phyloP scores from a whole-genome alignment of 1,140 invertebrate species.

The Lasaia peninsularis region DNA sequence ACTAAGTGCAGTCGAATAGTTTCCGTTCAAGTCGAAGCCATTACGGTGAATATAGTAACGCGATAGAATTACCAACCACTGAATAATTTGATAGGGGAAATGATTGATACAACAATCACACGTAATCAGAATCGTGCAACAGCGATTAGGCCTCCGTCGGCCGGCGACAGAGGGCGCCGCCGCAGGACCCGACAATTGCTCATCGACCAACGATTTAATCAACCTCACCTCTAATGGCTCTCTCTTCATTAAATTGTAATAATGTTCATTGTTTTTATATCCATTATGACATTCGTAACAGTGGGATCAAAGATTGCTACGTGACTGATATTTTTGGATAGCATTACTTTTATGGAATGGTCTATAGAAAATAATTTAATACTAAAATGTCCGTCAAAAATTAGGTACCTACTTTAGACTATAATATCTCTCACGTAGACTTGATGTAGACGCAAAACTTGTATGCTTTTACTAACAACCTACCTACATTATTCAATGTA shows the following conservation, averaged over 20 bases:
- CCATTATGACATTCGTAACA: conserved; percentile 3
- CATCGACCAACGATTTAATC: conserved; percentile 70
- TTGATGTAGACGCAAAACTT: too few species aligned
- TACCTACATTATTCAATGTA: too few species aligned
- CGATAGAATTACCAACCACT: conserved; percentile 69
- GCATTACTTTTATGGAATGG: too few species aligned
- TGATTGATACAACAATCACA: conserved; percentile 75
- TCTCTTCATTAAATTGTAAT: conserved; percentile 75
- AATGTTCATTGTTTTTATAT: conserved; percentile 61
- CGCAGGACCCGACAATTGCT: conserved; percentile 53
- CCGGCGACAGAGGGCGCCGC: conserved; percentile 50
- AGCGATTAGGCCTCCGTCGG: conserved; percentile 54
- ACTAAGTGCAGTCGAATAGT: conserved; percentile 64
- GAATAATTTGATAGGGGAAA: conserved; percentile 75
- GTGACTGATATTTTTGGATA: too few species aligned
- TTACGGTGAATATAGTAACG: conserved; percentile 47
- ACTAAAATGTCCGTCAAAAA: too few species aligned
- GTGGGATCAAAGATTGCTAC: background rate
- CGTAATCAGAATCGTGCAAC: conserved; percentile 68
- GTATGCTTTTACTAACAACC: too few species aligned
- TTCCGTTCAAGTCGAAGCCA: conserved; percentile 46
- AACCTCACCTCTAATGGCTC: conserved; percentile 64
- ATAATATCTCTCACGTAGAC: too few species aligned
- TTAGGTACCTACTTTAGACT: too few species aligned
- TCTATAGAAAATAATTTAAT: too few species aligned